Evolutionary conservation across 2,797 vertebrate species (phyloP).

Genomic region (Rachycentron canadum): DNA sequence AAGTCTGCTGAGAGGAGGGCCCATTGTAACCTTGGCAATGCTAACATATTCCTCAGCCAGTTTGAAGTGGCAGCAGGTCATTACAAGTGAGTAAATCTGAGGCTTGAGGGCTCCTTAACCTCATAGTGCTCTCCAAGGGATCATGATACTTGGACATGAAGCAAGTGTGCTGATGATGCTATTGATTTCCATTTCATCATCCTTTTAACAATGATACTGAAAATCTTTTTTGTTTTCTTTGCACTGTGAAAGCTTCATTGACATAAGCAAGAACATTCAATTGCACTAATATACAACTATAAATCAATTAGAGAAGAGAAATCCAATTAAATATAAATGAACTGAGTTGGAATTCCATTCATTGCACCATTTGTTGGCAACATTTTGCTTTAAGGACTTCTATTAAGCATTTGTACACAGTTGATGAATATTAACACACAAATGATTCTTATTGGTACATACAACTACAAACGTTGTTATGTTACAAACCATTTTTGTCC

Average conservation of each 20-base stretch:
- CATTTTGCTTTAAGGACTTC: not conserved
- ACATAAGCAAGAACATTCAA: not conserved
- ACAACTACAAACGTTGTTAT: not conserved
- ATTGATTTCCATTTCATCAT: not conserved
- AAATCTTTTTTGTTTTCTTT: slow-evolving; percentile 4
- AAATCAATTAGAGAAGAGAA: not conserved
- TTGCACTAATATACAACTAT: not conserved
- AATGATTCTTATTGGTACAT: not conserved
- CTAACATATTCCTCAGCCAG: slow-evolving; percentile 94
- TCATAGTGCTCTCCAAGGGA: not conserved
- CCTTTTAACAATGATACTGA: not conserved
- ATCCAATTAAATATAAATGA: not conserved
- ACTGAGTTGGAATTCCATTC: not conserved
- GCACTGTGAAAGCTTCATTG: not conserved
- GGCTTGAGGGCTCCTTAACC: not conserved
- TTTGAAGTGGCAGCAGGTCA: slow-evolving; percentile 94
- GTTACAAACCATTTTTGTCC: not conserved
- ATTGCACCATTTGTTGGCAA: not conserved
- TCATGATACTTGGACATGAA: not conserved
- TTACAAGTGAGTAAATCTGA: slow-evolving; percentile 91
- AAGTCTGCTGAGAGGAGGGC: slow-evolving; percentile 95
- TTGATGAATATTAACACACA: not conserved
- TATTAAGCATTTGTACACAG: not conserved
- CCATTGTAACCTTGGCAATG: slow-evolving; percentile 97
- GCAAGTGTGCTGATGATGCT: not conserved